Evolutionary conservation across 1,140 invertebrate species (phyloP).

Genomic region (Monomorium pharaonis): DNA sequence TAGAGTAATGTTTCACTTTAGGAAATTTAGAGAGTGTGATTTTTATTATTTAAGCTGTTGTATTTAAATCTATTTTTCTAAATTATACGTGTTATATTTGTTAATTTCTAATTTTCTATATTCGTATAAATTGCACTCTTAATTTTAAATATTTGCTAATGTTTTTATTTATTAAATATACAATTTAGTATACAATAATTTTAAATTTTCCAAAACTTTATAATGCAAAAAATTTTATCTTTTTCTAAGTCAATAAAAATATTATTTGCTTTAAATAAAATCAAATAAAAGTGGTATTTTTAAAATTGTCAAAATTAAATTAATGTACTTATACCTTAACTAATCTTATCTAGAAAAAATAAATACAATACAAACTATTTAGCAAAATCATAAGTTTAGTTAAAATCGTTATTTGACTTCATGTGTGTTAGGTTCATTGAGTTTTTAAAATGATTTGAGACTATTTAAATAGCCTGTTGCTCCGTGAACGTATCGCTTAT

Average conservation of each 20-base stretch:
- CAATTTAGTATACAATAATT: neutral
- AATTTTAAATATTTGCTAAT: neutral
- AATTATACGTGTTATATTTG: neutral
- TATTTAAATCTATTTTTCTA: neutral
- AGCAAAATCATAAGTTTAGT: neutral
- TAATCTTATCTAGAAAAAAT: neutral
- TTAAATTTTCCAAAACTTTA: neutral
- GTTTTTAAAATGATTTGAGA: neutral
- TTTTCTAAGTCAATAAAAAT: neutral
- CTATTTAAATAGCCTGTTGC: conserved; percentile 56
- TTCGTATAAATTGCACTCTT: neutral
- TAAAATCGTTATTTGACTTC: neutral
- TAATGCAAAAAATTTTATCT: neutral
- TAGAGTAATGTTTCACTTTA: too few species aligned
- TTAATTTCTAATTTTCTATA: neutral
- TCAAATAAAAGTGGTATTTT: neutral
- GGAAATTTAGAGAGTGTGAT: too few species aligned
- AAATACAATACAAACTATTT: neutral
- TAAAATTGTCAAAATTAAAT: neutral
- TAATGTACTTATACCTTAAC: neutral
- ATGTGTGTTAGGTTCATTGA: neutral
- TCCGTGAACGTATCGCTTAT: conserved; percentile 14
- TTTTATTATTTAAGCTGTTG: neutral
- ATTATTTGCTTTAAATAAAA: neutral
- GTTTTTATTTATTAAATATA: neutral